These are phyloP conservation scores for Dyspetes luteomarginatus DNA, from an alignment of 2,888 invertebrate genomes.

Conservation along the genomic window DNA sequence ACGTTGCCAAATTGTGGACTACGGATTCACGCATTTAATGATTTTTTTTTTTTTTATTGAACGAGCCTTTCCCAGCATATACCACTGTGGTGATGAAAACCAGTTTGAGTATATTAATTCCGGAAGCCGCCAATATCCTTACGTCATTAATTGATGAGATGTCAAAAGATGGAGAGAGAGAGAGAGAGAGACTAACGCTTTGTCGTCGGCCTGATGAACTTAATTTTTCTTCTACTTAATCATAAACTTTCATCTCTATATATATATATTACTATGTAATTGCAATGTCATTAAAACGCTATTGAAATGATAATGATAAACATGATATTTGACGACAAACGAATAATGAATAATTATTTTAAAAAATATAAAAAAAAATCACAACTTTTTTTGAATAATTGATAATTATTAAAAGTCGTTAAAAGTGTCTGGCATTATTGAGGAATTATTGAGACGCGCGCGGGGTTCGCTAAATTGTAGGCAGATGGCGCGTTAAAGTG, in stretches of 20 bases:
- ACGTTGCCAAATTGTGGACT: not conserved
- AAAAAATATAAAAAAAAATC: not conserved
- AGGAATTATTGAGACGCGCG: too few species aligned
- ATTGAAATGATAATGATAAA: too few species aligned
- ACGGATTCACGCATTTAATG: not conserved
- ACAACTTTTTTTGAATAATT: not conserved
- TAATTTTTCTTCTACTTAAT: slow-evolving; percentile 18
- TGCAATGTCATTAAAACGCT: too few species aligned
- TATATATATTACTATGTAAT: too few species aligned
- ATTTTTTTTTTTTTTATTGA: slow-evolving; percentile 2
- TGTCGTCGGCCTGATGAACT: not conserved
- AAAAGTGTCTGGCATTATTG: too few species aligned
- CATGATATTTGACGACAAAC: too few species aligned
- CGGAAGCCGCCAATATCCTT: slow-evolving; percentile 71
- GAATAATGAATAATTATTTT: not conserved
- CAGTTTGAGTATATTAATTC: slow-evolving; percentile 73
- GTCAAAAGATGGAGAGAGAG: not conserved
- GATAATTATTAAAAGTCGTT: too few species aligned
- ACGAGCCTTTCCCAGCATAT: slow-evolving; percentile 9
- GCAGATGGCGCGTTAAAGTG: too few species aligned
- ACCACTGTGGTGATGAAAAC: slow-evolving; percentile 59
- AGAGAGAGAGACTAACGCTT: not conserved
- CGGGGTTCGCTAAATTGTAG: too few species aligned
- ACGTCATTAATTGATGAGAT: slow-evolving; percentile 67
- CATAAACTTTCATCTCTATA: too few species aligned